Percentiles rank a stretch among this genome's conserved stretches.
Conservation (phyloP, 2,797 vertebrate genomes). For the Microctenopoma lineatum region DNA sequence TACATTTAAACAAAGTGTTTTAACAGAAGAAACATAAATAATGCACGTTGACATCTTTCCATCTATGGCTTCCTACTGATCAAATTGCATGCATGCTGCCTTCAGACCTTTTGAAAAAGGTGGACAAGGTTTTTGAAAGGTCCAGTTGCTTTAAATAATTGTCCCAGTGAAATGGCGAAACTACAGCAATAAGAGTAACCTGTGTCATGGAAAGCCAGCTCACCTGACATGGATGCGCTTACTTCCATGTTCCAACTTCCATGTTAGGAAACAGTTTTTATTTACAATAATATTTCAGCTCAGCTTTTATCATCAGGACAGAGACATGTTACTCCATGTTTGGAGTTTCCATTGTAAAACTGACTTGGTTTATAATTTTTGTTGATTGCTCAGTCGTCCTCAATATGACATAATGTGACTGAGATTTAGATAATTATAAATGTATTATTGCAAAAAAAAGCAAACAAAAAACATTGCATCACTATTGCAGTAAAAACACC, state of each 20-base stretch:
- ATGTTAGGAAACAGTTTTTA: conserved; percentile 32
- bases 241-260: too few species aligned
- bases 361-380: conserved; percentile 5
- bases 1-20: conserved; percentile 7
- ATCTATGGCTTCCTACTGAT: conserved; percentile 9
- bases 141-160: conserved; percentile 39
- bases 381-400: background rate
- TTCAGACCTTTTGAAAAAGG: conserved; percentile 39
- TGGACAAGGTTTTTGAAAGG: conserved; percentile 24
- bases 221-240: too few species aligned
- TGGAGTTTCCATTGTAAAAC: background rate
- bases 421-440: conserved; percentile 13
- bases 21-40: conserved; percentile 11
- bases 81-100: conserved; percentile 45
- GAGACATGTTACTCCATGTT: background rate
- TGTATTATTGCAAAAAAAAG: background rate
- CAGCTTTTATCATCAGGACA: background rate
- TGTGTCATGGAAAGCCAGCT: background rate
- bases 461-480: background rate
- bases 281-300: conserved; percentile 12
- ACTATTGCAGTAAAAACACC: conserved; percentile 22
- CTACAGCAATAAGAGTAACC: conserved; percentile 63
- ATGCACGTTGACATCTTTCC: conserved; percentile 2
- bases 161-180: conserved; percentile 30
- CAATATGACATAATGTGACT: conserved; percentile 1